Percentiles rank a stretch among this genome's conserved stretches.
Conservation (phyloP, 2,888 invertebrate species). For the Pinctada fucata region DNA sequence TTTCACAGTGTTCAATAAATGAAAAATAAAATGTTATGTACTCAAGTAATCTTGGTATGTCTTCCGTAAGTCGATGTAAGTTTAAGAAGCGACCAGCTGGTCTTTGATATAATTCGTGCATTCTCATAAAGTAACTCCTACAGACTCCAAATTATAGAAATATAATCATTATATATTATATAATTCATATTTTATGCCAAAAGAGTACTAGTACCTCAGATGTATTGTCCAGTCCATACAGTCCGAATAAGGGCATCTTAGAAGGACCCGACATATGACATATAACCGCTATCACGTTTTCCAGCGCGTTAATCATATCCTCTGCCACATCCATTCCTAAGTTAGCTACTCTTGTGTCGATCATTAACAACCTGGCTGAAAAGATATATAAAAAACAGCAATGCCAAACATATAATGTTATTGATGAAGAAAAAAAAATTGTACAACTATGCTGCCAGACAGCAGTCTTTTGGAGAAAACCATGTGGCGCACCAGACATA, state of each 20-base stretch:
- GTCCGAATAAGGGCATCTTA: constrained; percentile 66
- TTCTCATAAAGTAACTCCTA: no score
- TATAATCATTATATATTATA: no score
- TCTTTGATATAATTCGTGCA: no score
- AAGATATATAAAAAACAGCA: constrained; percentile 9
- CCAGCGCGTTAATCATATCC: constrained; percentile 57
- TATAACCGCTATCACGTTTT: constrained; percentile 64
- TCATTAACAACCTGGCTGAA: constrained; percentile 53
- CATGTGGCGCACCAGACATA: no score
- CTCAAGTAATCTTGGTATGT: no score
- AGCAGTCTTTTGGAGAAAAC: no score
- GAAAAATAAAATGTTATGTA: no score
- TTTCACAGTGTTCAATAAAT: no score
- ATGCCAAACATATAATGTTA: not conserved
- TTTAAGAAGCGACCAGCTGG: no score
- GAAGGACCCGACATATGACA: constrained; percentile 67
- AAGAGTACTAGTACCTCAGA: not conserved
- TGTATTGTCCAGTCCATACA: constrained; percentile 30
- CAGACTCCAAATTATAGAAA: no score
- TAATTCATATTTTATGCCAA: no score
- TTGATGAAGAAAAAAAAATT: not conserved
- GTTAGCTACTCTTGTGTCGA: constrained; percentile 45
- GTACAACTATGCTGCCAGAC: not conserved
- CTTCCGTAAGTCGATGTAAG: no score
- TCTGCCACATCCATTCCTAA: constrained; percentile 46